Conservation (phyloP, 2,113 vertebrate genomes). For the Panurus biarmicus region DNA sequence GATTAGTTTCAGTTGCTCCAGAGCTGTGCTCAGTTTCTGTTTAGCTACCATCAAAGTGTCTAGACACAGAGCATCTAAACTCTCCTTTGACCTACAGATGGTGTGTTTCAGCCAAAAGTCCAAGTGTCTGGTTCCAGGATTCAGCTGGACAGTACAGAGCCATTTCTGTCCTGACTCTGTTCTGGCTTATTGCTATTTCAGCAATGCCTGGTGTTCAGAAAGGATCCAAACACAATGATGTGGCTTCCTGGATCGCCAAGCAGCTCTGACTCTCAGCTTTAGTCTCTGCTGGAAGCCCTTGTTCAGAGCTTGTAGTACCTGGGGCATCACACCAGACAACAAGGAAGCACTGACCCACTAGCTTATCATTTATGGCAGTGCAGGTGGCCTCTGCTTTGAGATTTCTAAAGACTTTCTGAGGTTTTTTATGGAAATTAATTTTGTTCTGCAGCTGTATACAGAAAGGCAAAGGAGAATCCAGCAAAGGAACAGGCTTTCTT, state of each 20-base stretch:
- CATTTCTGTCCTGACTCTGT: not conserved
- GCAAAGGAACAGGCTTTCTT: not conserved
- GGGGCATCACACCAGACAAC: not conserved
- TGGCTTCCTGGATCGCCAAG: not conserved
- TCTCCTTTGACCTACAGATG: not conserved
- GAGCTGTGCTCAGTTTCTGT: not conserved
- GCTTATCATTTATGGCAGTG: not conserved
- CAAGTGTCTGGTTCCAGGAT: not conserved
- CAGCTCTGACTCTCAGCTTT: not conserved
- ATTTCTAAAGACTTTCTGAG: not conserved
- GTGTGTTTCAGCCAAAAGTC: not conserved
- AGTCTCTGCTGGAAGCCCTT: not conserved
- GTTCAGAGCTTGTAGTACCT: not conserved
- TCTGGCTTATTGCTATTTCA: not conserved
- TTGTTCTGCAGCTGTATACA: not conserved
- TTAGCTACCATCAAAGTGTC: not conserved
- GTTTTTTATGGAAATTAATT: not conserved
- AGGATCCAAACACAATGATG: not conserved
- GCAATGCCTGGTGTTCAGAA: not conserved
- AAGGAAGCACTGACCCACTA: not conserved
- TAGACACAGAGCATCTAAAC: not conserved
- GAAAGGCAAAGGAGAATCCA: not conserved
- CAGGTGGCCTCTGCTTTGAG: not conserved
- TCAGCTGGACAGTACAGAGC: not conserved
- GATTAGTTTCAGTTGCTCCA: conserved; percentile 1